Percentiles rank a stretch among this genome's conserved stretches.
Conservation (phyloP, 2,797 vertebrate species). For the Anguilla anguilla region DNA sequence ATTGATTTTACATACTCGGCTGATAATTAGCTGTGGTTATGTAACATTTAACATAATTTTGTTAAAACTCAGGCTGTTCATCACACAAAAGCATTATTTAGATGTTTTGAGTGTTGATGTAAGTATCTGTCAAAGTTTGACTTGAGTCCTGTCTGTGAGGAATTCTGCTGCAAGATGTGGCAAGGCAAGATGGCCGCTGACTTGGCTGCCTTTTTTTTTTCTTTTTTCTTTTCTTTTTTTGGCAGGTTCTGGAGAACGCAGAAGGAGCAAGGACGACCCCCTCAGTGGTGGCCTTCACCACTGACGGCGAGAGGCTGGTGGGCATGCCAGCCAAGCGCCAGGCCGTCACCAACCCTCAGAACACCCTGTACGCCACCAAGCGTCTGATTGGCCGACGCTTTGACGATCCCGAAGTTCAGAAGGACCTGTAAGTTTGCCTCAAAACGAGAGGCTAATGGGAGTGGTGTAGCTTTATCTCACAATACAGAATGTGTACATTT, state of each 20-base stretch:
- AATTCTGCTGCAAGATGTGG: neutral
- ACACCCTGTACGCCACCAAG: constrained; percentile 96
- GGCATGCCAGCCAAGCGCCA: constrained; percentile 98
- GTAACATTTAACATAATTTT: neutral
- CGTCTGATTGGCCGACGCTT: constrained; percentile 93
- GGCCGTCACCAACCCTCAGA: constrained; percentile 93
- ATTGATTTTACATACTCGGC: neutral
- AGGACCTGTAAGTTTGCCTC: constrained; percentile 85
- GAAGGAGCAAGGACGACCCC: constrained; percentile 97
- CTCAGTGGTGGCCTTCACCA: constrained; percentile 90
- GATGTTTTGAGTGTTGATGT: neutral
- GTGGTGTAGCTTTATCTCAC: neutral
- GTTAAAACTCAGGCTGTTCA: neutral
- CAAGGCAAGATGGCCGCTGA: neutral
- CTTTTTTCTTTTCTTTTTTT: neutral
- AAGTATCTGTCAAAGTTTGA: neutral
- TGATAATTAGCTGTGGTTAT: neutral
- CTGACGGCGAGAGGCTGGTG: constrained; percentile 89
- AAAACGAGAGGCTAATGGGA: neutral
- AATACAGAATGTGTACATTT: neutral
- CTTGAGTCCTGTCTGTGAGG: neutral
- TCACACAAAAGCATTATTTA: neutral
- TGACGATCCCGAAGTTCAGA: constrained; percentile 93
- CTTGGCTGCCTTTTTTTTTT: neutral
- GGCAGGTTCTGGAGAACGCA: constrained; percentile 91